These are phyloP conservation scores for Riparia riparia DNA, from an alignment of 2,113 vertebrate species.

Conservation along the genomic window DNA sequence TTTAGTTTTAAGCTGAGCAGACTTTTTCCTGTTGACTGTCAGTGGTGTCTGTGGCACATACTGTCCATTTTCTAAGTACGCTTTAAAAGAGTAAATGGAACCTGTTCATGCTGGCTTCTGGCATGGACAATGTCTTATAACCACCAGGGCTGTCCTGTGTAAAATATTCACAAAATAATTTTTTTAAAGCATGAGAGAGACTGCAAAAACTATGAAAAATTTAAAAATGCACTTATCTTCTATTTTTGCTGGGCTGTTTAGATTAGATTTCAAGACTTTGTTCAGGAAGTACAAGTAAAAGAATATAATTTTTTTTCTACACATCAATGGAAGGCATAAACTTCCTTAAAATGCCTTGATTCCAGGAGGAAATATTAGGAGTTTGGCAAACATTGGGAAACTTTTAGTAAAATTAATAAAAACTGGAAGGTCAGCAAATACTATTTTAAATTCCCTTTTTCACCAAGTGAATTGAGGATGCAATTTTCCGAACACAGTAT, in stretches of 20 bases:
- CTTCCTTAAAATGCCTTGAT: background rate
- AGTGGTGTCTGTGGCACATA: background rate
- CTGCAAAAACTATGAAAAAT: background rate
- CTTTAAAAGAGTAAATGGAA: background rate
- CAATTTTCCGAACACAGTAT: background rate
- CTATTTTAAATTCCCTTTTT: background rate
- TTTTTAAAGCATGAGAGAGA: fast-evolving
- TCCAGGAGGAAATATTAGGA: background rate
- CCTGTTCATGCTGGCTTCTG: background rate
- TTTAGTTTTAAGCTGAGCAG: background rate
- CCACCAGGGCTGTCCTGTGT: background rate
- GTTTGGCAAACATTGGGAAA: background rate
- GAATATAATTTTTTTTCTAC: background rate
- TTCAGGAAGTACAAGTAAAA: background rate
- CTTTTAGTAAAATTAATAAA: background rate
- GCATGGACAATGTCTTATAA: background rate
- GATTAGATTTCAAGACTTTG: background rate
- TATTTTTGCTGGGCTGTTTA: background rate
- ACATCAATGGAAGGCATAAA: background rate
- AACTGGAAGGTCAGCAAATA: background rate
- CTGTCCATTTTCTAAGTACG: background rate
- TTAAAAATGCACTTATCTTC: background rate
- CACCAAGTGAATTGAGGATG: background rate
- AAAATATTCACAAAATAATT: background rate
- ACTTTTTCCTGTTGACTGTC: background rate